Percentiles rank a stretch among this genome's conserved stretches.
Evolutionary conservation across 2,797 vertebrate genomes (phyloP).

Genomic region (Melopsittacus undulatus): DNA sequence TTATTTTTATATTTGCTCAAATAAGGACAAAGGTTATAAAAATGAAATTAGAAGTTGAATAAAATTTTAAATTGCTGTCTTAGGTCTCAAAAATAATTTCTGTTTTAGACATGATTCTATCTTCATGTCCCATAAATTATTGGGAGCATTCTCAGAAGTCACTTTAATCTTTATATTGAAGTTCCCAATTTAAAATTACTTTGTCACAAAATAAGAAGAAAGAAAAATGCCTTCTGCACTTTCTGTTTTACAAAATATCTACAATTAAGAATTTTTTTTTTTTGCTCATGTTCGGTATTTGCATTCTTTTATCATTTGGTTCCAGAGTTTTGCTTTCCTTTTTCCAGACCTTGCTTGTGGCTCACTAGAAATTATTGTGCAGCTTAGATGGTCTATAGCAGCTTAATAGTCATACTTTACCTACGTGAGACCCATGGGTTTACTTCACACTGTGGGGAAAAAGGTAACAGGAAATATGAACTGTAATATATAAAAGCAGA

Average conservation of each 20-base stretch:
- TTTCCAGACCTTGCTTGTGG: not conserved
- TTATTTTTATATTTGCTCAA: not conserved
- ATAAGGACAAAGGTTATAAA: not conserved
- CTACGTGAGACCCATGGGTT: not conserved
- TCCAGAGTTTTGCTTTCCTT: not conserved
- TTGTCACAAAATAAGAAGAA: not conserved
- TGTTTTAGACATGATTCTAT: not conserved
- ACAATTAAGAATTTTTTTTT: not conserved
- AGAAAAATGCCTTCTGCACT: not conserved
- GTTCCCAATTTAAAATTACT: not conserved
- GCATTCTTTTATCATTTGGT: not conserved
- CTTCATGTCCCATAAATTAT: not conserved
- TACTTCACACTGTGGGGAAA: not conserved
- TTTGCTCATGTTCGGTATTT: not conserved
- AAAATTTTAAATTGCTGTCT: not conserved
- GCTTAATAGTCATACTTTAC: not conserved
- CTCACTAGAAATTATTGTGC: not conserved
- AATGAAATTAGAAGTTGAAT: not conserved
- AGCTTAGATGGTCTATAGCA: not conserved
- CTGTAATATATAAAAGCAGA: not conserved
- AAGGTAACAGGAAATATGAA: not conserved
- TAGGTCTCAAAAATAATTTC: not conserved
- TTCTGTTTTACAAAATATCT: not conserved
- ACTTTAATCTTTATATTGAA: not conserved
- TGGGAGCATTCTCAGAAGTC: not conserved